These are phyloP conservation scores for Macrosiphum euphorbiae DNA, from an alignment of 2,888 invertebrate species.

Conservation along the genomic window DNA sequence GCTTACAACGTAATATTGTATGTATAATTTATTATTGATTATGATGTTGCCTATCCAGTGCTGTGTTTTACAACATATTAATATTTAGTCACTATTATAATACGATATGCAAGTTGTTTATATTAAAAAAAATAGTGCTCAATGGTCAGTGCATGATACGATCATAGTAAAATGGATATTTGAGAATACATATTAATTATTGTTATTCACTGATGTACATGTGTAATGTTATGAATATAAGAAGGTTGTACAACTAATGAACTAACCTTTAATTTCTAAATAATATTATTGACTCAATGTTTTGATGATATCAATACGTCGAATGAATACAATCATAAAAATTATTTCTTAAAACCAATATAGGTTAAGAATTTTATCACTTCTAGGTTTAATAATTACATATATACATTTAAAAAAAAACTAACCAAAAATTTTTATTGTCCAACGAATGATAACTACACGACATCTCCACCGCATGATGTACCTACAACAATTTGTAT, in stretches of 20 bases:
- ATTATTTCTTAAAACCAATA: not conserved
- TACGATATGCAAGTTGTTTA: too few species aligned
- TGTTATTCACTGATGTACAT: not conserved
- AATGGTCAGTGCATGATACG: too few species aligned
- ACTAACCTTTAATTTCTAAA: not conserved
- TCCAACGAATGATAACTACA: not conserved
- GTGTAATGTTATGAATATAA: not conserved
- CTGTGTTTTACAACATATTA: too few species aligned
- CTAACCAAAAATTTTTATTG: not conserved
- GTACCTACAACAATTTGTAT: not conserved
- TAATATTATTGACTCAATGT: not conserved
- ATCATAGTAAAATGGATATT: not conserved
- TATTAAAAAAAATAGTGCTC: too few species aligned
- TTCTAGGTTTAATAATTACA: not conserved
- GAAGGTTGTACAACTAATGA: not conserved
- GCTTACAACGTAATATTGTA: not conserved
- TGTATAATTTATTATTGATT: not conserved
- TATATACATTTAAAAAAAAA: not conserved
- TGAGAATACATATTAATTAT: not conserved
- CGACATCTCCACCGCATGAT: not conserved
- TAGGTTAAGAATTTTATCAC: not conserved
- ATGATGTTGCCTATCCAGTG: not conserved
- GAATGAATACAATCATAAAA: not conserved
- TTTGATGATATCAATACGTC: not conserved
- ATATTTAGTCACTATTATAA: too few species aligned